phyloP scores from a whole-genome alignment of 2,888 invertebrate genomes.

The Orchesella flavescens region DNA sequence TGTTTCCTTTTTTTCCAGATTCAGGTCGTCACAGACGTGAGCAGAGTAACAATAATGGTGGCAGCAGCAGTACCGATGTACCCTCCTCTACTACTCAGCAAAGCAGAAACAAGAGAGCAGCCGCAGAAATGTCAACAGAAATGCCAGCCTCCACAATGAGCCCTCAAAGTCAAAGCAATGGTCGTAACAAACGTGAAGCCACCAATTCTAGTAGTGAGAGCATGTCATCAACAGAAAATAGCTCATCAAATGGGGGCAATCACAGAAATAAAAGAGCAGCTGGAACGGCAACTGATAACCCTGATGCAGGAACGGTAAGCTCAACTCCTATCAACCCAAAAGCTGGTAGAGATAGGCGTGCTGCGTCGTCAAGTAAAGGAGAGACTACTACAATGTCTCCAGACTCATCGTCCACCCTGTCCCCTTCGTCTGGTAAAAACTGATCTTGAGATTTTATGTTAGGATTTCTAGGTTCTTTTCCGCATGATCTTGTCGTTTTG shows the following conservation, averaged over 20 bases:
- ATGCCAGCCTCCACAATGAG: neutral
- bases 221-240: neutral
- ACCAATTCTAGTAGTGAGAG: neutral
- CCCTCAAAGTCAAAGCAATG: neutral
- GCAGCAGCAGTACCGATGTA: neutral
- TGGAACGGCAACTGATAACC: neutral
- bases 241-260: neutral
- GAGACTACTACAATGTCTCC: neutral
- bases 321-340: neutral
- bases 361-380: neutral
- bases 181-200: slow-evolving; percentile 6
- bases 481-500: neutral
- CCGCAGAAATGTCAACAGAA: slow-evolving; percentile 17
- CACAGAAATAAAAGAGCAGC: neutral
- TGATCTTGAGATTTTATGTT: neutral
- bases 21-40: neutral
- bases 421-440: neutral
- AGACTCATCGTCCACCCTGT: neutral
- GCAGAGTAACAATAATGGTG: neutral
- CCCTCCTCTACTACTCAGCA: neutral
- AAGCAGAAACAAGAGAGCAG: neutral
- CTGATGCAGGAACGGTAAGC: neutral
- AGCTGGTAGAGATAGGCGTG: slow-evolving; percentile 9
- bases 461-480: neutral
- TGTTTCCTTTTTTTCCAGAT: neutral